Base-by-base conservation (phyloP, 1,140 invertebrate genomes). In the Pogonus chalceus region DNA sequence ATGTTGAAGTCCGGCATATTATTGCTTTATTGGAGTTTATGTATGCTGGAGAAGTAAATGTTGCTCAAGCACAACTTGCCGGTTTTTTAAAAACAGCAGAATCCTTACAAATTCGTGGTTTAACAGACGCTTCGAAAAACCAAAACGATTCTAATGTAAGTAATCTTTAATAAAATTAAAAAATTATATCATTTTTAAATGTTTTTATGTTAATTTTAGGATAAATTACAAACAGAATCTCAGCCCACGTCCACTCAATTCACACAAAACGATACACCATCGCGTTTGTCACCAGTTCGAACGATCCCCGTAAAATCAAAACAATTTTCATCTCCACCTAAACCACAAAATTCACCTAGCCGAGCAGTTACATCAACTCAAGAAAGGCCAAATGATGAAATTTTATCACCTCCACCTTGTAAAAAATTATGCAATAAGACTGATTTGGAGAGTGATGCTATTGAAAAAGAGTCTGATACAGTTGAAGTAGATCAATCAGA, bases 31-130 rank as follows among this genome's bases (percentile, higher is more conserved):
- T 85, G 65, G 81, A 83, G 64, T 85, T 85, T 65, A 84, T 85
- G 76, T 87, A 87, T 62, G 80, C 81, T 52, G 84, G 84, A 39
- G 83, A 86, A 69, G 84, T 87, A 16, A 85, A 86, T 67, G 82
- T 87, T 51, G 82, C 82, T 56, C 82, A 87, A 69, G 80, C 80
- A 31, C 81, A 86, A 62, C 65, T 87, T 48, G 76, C 79, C 43
- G 76, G 79, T 14, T 82, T 87, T 69, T 67, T 87, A 54, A 77
- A 81, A 64, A 86, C 83, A 51, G 84, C 84, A 51, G 83, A 85
- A 67, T 79, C 81, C 53, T 66, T 86, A 46, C 80, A 85, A 74
- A 83, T 86, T 56, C 76, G 83, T 64, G 83, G 83, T 51, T 71
- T 86, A 57, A 82, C 83, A 31, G 82, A 84, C 56, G 75, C 75